Evolutionary conservation across 64 coral and sea anemone genomes (phyloP), one percentile per base, ranked within the genome.

Genomic region (Montipora capricornis): DNA sequence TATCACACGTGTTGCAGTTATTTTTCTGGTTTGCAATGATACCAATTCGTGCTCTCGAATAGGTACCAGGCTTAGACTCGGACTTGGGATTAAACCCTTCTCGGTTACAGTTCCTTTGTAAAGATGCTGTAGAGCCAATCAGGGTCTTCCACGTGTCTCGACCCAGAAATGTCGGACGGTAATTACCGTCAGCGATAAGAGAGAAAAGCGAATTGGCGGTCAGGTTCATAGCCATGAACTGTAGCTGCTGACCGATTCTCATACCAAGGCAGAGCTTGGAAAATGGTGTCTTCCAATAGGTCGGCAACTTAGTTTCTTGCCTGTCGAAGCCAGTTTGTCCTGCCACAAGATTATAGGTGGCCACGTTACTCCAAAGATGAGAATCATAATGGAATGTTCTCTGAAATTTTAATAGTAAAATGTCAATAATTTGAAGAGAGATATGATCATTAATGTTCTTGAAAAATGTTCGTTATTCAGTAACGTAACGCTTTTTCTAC

Each of bases 251-350:
- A 8, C 89, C 78, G 2, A 90, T 47, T 47, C 66, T 90, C 89
- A 90, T 80, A 11, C 89, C 89, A 6, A 90, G 64, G 29, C 89
- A 90, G 4, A 90, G 24, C 15, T 45, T 80, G 1, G 29, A 48
- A 58, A 90, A 90, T 0, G 75, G 75, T 20, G 89, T 90, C 7
- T 47, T 78, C 89, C 89, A 90, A 77, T 80, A 90, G 5, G 89
- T 79, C 17, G 89, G 89, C 19, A 90, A 6, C n/a, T 81, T 90
- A 4, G 76, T 90, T 47, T 90, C 76, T 52, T 62, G 24, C 47
- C 62, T 59, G 51, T 90, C 73, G 6, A 81, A 45, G 6, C 75
- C 75, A 68, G 76, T 80, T 53, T 61, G 22, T 10, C 89, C 89
- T 68, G 55, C 76, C 1, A 12, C 59, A 5, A 80, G 55, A 49